Base-by-base conservation (phyloP, 2,113 vertebrate species). In the Diadophis punctatus region DNA sequence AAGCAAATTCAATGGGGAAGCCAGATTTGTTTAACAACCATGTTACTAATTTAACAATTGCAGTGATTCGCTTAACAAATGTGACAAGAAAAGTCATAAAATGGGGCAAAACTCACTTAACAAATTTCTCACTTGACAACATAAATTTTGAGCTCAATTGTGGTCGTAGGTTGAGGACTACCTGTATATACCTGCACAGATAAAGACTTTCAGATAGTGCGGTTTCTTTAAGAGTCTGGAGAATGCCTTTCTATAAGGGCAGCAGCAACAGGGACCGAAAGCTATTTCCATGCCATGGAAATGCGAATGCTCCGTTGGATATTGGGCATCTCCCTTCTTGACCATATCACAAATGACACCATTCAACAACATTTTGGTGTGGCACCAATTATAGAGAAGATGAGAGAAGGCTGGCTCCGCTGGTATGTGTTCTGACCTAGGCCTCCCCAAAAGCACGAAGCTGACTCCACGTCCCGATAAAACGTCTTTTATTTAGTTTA, bases 191-290 rank as follows among this genome's bases (percentile, higher is more conserved):
- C 51, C 23, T 93, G 93, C 95, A 20, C 11, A 80, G 84, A 91
- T 94, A 92, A 84, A 30, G 88, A 23, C 39, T 94, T 95, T 95
- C 52, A 93, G 91, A 86, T 56, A 11, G 0, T 2, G 0, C 3
- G 8, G 7, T 90, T 93, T 86, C 55, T 87, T 90, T 88, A 88
- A 91, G 1, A 84, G 39, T 12, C 1, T 68, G 90, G 46, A 84
- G 8, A 39, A 4, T n/a, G 53, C 1, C 0, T 7, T 0, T 0
- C 53, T 53, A 43, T 1, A 14, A 90, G 51, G 11, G 51, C 11
- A 51, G 51, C 51, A 51, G 12, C 51, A 51, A 51, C 51, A 51
- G 51, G 11, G 11, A 12, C 11, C 11, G 51, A 51, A 51, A 51
- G 51, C 51, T 51, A 51, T 51, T 8, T 12, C 51, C 51, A 51